Percentiles rank a stretch among this genome's conserved stretches.
These are phyloP conservation scores for Orthonychiurus folsomi DNA, from an alignment of 2,888 invertebrate genomes.

Conservation along the genomic window DNA sequence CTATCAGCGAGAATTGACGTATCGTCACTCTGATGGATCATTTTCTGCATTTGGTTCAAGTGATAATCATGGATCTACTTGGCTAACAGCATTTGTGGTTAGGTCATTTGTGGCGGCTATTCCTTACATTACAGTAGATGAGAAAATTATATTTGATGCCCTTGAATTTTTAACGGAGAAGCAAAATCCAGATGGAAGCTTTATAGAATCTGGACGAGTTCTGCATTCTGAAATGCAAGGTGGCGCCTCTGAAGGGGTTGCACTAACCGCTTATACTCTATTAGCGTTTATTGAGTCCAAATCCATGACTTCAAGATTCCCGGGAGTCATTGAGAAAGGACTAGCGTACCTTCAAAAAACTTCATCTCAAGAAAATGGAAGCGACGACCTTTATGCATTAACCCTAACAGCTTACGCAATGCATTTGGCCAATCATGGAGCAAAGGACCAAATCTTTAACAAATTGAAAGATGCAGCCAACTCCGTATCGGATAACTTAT, in stretches of 20 bases:
- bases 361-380: slow-evolving; percentile 42
- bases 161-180: slow-evolving; percentile 67
- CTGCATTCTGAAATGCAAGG: slow-evolving; percentile 64
- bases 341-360: slow-evolving; percentile 3
- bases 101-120: slow-evolving; percentile 65
- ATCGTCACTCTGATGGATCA: slow-evolving; percentile 74
- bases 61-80: slow-evolving; percentile 62
- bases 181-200: slow-evolving; percentile 65
- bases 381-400: slow-evolving; percentile 49
- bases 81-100: slow-evolving; percentile 79
- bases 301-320: not conserved
- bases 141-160: slow-evolving; percentile 54
- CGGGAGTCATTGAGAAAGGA: slow-evolving; percentile 4
- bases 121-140: slow-evolving; percentile 61
- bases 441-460: slow-evolving; percentile 57
- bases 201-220: slow-evolving; percentile 61
- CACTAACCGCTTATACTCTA: slow-evolving; percentile 21
- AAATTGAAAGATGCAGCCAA: slow-evolving; percentile 45
- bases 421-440: slow-evolving; percentile 62
- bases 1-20: slow-evolving; percentile 84
- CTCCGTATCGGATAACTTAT: not conserved
- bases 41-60: slow-evolving; percentile 73
- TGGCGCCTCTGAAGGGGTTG: slow-evolving; percentile 43
- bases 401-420: slow-evolving; percentile 68
- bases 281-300: slow-evolving; percentile 17